A percentile compares a stretch with the other conserved stretches of the same genome.
phyloP scores from a whole-genome alignment of 2,797 vertebrate genomes.

The Arctocebus calabarensis region DNA sequence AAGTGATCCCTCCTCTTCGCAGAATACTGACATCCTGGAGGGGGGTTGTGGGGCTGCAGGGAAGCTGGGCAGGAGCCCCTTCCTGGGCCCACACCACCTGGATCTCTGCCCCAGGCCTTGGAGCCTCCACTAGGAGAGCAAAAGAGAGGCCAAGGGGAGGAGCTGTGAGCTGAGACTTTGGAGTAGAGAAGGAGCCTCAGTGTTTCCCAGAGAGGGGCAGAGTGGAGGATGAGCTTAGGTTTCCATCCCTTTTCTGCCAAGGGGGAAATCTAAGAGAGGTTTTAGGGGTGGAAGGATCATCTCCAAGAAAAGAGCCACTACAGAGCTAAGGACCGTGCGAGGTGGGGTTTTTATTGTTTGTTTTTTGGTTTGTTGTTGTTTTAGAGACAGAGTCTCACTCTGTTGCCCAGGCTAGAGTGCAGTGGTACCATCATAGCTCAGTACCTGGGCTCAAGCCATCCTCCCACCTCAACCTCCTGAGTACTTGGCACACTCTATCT shows the following conservation, averaged over 20 bases:
- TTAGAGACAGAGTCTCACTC: background rate
- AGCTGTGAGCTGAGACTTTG: constrained; percentile 22
- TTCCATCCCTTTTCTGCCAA: background rate
- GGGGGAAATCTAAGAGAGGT: background rate
- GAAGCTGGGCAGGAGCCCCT: constrained; percentile 74
- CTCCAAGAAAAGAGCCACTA: background rate
- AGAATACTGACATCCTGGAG: constrained; percentile 45
- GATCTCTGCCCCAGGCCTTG: constrained; percentile 38
- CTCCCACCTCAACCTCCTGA: background rate
- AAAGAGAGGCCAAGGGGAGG: constrained; percentile 66
- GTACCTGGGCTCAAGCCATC: background rate
- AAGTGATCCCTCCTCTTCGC: constrained; percentile 67
- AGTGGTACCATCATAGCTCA: background rate
- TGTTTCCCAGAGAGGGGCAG: background rate
- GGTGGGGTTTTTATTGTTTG: background rate
- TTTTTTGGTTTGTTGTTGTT: background rate
- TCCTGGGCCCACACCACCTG: constrained; percentile 77
- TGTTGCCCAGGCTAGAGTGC: background rate
- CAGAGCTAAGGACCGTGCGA: background rate
- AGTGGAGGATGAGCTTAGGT: background rate
- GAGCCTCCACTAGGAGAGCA: constrained; percentile 62
- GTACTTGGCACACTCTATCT: background rate
- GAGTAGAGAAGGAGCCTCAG: background rate
- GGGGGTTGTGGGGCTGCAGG: constrained; percentile 55
- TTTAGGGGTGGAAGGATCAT: background rate